phyloP scores from a whole-genome alignment of 2,888 invertebrate species.

The Philopedon plagiatum region DNA sequence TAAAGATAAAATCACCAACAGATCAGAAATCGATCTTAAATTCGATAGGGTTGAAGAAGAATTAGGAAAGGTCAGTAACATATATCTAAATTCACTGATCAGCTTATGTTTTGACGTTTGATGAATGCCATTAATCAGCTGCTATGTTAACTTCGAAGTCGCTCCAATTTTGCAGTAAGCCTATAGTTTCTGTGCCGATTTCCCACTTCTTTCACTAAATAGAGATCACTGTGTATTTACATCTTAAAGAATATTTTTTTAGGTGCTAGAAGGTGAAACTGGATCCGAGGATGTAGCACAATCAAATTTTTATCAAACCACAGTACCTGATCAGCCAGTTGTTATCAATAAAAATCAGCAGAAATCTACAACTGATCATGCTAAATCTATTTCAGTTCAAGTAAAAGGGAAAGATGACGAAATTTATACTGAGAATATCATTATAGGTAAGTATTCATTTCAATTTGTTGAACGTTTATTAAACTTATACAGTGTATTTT shows the following conservation, averaged over 20 bases:
- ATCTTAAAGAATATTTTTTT: neutral
- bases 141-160: too few relatives aligned
- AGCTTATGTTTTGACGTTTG: too few relatives aligned
- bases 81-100: too few relatives aligned
- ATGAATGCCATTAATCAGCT: too few relatives aligned
- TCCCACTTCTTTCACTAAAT: too few relatives aligned
- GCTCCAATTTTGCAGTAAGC: too few relatives aligned
- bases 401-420: slow-evolving; percentile 26
- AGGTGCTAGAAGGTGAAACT: slow-evolving; percentile 51
- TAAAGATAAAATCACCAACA: neutral
- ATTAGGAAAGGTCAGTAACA: slow-evolving; percentile 44
- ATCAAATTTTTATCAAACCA: neutral
- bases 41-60: slow-evolving; percentile 55
- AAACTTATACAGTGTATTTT: too few relatives aligned
- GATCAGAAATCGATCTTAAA: slow-evolving; percentile 45
- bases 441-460: slow-evolving; percentile 29
- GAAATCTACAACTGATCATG: neutral
- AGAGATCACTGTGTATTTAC: too few relatives aligned
- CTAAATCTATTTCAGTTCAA: neutral
- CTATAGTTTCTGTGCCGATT: too few relatives aligned
- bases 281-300: neutral
- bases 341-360: too few relatives aligned
- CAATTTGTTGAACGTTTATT: neutral
- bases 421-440: slow-evolving; percentile 39
- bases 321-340: neutral